These are phyloP conservation scores for Eupithecia exiguata DNA, from an alignment of 2,888 invertebrate genomes.

Conservation along the genomic window DNA sequence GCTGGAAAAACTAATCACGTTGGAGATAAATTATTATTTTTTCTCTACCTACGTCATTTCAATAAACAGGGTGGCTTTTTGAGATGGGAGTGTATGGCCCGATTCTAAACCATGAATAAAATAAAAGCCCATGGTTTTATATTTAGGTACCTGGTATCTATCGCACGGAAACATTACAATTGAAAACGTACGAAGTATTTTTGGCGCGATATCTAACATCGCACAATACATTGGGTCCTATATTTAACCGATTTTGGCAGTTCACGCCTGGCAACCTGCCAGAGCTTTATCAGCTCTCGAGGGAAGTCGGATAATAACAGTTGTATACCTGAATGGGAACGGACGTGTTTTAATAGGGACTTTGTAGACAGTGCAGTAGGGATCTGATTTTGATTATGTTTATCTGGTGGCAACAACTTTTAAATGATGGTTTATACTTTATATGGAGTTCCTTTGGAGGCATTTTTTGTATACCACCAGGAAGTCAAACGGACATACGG, in stretches of 20 bases:
- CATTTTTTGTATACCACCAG: too few relatives aligned
- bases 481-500: too few relatives aligned
- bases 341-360: constrained; percentile 26
- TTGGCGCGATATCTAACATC: constrained; percentile 2
- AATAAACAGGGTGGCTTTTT: too few relatives aligned
- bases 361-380: background rate
- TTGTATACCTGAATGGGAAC: constrained; percentile 26
- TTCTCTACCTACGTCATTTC: background rate
- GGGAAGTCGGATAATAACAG: constrained; percentile 27
- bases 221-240: background rate
- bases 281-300: constrained; percentile 31
- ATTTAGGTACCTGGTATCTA: background rate
- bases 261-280: constrained; percentile 32
- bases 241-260: constrained; percentile 36
- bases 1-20: constrained; percentile 35
- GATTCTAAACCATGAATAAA: too few relatives aligned
- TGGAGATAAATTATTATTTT: constrained; percentile 26
- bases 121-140: background rate
- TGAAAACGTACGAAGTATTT: background rate
- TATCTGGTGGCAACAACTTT: too few relatives aligned
- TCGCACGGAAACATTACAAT: constrained; percentile 7
- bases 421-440: too few relatives aligned
- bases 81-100: too few relatives aligned
- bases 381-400: background rate
- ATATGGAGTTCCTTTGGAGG: too few relatives aligned